Evolutionary conservation across 1,140 invertebrate genomes (phyloP).

Genomic region (Drosophila sturtevanti): DNA sequence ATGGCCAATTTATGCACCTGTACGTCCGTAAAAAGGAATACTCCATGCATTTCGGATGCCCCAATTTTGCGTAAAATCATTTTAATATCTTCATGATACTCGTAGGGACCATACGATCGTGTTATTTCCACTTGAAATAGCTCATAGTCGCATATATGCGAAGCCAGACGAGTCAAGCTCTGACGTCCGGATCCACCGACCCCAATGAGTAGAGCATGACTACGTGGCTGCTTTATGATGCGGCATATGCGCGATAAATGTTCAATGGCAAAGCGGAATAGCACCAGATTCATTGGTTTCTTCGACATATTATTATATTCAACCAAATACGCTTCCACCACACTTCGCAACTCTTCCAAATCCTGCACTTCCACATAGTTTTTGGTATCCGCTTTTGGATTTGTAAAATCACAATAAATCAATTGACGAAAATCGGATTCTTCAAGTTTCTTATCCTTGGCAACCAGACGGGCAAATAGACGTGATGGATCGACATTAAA

Average conservation of each 20-base stretch:
- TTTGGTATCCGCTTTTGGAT: constrained; percentile 95
- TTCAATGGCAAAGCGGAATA: constrained; percentile 97
- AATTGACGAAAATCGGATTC: constrained; percentile 90
- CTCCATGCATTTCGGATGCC: constrained; percentile 92
- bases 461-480: constrained; percentile 81
- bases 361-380: constrained; percentile 95
- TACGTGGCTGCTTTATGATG: constrained; percentile 95
- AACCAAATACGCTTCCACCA: constrained; percentile 95
- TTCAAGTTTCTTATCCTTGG: constrained; percentile 54
- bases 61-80: constrained; percentile 91
- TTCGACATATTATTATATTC: constrained; percentile 98
- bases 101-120: constrained; percentile 90
- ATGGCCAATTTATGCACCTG: constrained; percentile 85
- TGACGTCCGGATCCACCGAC: constrained; percentile 96
- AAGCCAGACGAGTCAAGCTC: constrained; percentile 93
- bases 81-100: constrained; percentile 97
- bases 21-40: constrained; percentile 95
- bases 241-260: constrained; percentile 96
- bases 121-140: constrained; percentile 96
- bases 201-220: constrained; percentile 93
- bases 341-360: constrained; percentile 90
- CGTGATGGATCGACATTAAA: constrained; percentile 80
- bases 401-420: constrained; percentile 97
- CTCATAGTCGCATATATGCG: constrained; percentile 97
- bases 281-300: constrained; percentile 97